Evolutionary conservation across 2,113 vertebrate species (phyloP).

Genomic region (Struthio camelus): DNA sequence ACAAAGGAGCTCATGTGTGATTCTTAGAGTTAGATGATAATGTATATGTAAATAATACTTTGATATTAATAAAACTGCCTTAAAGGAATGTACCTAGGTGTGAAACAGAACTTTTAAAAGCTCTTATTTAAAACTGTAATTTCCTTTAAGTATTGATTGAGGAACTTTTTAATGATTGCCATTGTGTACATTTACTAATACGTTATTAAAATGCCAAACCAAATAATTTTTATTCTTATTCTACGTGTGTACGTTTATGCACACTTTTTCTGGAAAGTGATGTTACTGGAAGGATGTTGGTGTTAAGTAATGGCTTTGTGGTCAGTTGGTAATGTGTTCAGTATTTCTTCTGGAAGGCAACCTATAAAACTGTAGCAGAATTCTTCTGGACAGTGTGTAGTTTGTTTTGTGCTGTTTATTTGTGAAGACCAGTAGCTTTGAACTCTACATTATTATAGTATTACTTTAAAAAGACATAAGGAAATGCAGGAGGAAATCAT

Average conservation of each 20-base stretch:
- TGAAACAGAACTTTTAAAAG: constrained; percentile 75
- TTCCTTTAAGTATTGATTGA: constrained; percentile 70
- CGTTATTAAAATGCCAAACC: constrained; percentile 81
- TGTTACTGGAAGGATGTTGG: constrained; percentile 17
- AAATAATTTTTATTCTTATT: constrained; percentile 61
- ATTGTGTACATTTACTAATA: constrained; percentile 76
- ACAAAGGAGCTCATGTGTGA: constrained; percentile 49
- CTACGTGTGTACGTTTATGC: constrained; percentile 30
- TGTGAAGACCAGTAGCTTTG: neutral
- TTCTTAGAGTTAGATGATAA: constrained; percentile 65
- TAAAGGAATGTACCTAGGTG: constrained; percentile 77
- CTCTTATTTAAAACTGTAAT: constrained; percentile 78
- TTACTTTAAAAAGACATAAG: neutral
- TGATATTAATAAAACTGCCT: constrained; percentile 79
- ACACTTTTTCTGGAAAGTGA: constrained; percentile 10
- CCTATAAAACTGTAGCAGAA: neutral
- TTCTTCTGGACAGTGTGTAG: neutral
- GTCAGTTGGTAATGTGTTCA: constrained; percentile 12
- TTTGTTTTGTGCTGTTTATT: constrained; percentile 13
- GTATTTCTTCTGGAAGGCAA: constrained; percentile 26
- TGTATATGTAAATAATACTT: constrained; percentile 72
- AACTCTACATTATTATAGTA: neutral
- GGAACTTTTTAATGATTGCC: constrained; percentile 70
- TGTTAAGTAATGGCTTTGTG: neutral
- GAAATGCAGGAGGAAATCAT: neutral